These are phyloP conservation scores for Lacerta agilis DNA, from an alignment of 2,797 vertebrate species.

Conservation along the genomic window DNA sequence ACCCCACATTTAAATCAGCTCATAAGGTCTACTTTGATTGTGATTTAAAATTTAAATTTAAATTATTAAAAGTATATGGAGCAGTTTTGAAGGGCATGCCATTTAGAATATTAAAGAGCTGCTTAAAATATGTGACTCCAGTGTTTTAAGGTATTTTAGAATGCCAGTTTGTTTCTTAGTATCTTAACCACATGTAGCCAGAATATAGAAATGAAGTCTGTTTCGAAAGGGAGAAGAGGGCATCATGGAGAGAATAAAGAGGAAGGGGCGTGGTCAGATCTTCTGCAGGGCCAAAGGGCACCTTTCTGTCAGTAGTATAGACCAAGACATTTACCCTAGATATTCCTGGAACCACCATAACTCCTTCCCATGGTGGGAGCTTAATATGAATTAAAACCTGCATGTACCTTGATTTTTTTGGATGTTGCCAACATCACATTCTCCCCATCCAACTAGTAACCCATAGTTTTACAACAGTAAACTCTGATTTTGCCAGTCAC, in stretches of 20 bases:
- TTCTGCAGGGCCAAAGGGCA: neutral
- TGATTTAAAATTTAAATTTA: neutral
- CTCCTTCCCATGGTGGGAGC: neutral
- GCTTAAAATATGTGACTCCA: neutral
- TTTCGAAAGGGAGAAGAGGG: neutral
- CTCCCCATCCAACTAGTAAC: too few species aligned
- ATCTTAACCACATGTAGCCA: neutral
- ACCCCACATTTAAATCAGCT: conserved; percentile 13
- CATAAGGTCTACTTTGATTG: neutral
- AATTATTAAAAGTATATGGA: neutral
- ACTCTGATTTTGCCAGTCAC: too few species aligned
- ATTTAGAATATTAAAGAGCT: conserved; percentile 35
- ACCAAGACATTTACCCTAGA: neutral
- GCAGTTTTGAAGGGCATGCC: neutral
- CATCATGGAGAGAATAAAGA: neutral
- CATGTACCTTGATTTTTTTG: too few species aligned
- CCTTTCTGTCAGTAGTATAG: neutral
- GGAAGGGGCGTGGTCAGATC: neutral
- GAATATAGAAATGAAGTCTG: neutral
- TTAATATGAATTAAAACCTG: neutral
- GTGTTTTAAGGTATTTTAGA: neutral
- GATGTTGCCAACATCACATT: too few species aligned
- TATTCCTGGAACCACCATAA: neutral
- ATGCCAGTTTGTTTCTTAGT: neutral
- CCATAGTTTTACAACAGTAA: too few species aligned